Percentiles rank a stretch among this genome's conserved stretches.
Evolutionary conservation across 2,797 vertebrate genomes (phyloP).

Genomic region (Adelosebastes latens): DNA sequence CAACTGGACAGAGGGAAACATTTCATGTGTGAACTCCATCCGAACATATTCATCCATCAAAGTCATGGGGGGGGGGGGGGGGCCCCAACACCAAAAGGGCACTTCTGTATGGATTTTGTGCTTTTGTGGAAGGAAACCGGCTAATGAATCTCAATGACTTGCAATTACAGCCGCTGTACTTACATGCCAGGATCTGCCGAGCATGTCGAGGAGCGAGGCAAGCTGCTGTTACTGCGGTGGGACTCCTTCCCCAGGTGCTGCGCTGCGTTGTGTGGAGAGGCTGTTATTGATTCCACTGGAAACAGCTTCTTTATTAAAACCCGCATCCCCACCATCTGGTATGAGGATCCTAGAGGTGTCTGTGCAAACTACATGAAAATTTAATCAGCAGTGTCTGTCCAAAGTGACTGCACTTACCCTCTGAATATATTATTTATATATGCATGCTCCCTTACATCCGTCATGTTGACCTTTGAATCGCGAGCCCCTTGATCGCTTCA

Average conservation of each 20-base stretch:
- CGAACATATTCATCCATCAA: constrained; percentile 67
- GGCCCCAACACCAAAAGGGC: constrained; percentile 54
- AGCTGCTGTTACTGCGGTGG: constrained; percentile 18
- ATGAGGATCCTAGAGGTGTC: constrained; percentile 1
- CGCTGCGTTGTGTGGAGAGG: constrained; percentile 5
- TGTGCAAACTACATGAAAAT: constrained; percentile 17
- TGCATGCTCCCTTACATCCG: neutral
- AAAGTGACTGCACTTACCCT: constrained; percentile 37
- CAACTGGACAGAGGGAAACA: constrained; percentile 21
- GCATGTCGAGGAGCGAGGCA: constrained; percentile 27
- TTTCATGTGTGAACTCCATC: constrained; percentile 55
- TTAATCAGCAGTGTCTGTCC: constrained; percentile 37
- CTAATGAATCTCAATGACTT: constrained; percentile 74
- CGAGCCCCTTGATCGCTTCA: constrained; percentile 9
- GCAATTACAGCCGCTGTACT: constrained; percentile 70
- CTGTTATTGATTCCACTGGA: constrained; percentile 48
- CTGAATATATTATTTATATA: constrained; percentile 48
- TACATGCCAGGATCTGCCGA: constrained; percentile 50
- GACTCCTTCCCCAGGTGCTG: constrained; percentile 34
- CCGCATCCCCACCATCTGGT: constrained; percentile 21
- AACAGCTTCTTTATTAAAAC: constrained; percentile 41
- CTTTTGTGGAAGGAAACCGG: constrained; percentile 58
- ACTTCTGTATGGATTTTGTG: constrained; percentile 67
- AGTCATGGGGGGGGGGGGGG: constrained; percentile 25
- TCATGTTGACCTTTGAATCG: constrained; percentile 52